A percentile compares a stretch with the other conserved stretches of the same genome.
Evolutionary conservation across 2,888 invertebrate genomes (phyloP).

Genomic region (Parelbella ahira): DNA sequence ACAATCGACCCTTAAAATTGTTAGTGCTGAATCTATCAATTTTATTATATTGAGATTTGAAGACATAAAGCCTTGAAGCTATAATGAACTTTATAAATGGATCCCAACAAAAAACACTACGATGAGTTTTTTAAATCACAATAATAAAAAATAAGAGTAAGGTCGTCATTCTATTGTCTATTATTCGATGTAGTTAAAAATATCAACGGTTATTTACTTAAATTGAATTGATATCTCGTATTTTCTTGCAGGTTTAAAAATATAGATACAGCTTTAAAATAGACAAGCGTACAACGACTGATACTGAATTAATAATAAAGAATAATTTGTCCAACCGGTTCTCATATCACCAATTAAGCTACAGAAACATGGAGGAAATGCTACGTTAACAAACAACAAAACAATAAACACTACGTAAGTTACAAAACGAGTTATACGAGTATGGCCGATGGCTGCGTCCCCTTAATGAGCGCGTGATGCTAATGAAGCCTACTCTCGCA

Average conservation of each 20-base stretch:
- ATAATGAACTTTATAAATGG: background rate
- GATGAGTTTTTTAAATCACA: no score
- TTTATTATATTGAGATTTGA: slow-evolving; percentile 11
- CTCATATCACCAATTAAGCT: slow-evolving; percentile 8
- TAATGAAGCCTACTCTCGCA: slow-evolving; percentile 55
- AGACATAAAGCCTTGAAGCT: slow-evolving; percentile 12
- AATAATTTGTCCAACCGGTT: slow-evolving; percentile 11
- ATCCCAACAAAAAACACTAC: background rate
- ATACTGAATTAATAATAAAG: slow-evolving; percentile 3
- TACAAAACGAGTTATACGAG: slow-evolving; percentile 47
- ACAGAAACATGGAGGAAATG: slow-evolving; percentile 18
- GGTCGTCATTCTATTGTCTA: no score
- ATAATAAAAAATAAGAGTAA: no score
- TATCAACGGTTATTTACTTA: no score
- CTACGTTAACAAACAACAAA: slow-evolving; percentile 6
- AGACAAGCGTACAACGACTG: no score
- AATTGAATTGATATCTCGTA: no score
- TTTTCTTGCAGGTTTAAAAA: no score
- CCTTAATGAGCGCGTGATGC: slow-evolving; percentile 69
- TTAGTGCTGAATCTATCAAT: slow-evolving; percentile 9
- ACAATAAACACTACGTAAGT: slow-evolving; percentile 12
- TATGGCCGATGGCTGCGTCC: slow-evolving; percentile 44
- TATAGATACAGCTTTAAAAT: no score
- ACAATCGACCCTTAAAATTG: slow-evolving; percentile 16
- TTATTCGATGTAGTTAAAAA: no score